These are phyloP conservation scores for Merluccius polli DNA, from an alignment of 2,797 vertebrate genomes.

Conservation along the genomic window DNA sequence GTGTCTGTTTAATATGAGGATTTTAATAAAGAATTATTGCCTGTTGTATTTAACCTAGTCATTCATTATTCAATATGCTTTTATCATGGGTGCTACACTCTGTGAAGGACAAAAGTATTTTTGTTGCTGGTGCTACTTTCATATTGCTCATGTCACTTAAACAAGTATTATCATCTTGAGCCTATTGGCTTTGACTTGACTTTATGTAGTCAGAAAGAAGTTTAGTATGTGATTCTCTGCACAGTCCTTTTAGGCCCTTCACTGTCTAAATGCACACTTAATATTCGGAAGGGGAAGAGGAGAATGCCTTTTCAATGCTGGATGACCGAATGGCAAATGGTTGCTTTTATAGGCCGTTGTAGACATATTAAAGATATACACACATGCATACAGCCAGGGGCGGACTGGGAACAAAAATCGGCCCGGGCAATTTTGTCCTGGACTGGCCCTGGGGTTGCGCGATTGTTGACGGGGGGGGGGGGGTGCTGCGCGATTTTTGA, in stretches of 20 bases:
- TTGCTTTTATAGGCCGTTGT: not conserved
- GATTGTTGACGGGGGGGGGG: too few relatives aligned
- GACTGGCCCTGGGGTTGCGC: too few relatives aligned
- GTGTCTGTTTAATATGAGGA: not conserved
- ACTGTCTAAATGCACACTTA: not conserved
- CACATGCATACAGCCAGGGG: not conserved
- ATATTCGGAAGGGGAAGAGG: not conserved
- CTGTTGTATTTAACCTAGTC: not conserved
- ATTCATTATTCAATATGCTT: not conserved
- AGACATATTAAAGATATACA: not conserved
- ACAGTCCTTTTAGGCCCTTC: not conserved
- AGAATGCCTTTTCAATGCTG: not conserved
- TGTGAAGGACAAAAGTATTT: not conserved
- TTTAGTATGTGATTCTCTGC: not conserved
- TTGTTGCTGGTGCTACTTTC: too few relatives aligned
- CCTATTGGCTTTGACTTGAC: too few relatives aligned
- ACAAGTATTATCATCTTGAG: too few relatives aligned
- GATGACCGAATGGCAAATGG: not conserved
- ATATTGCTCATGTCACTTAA: too few relatives aligned
- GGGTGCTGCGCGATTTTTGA: too few relatives aligned
- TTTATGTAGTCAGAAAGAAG: not conserved
- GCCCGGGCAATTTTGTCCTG: too few relatives aligned
- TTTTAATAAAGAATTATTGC: not conserved
- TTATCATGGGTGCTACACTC: not conserved
- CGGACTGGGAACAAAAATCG: too few relatives aligned